These are phyloP conservation scores for Crambe crambe DNA, from an alignment of 37 sponge, comb jelly and placozoan species.

Conservation along the genomic window DNA sequence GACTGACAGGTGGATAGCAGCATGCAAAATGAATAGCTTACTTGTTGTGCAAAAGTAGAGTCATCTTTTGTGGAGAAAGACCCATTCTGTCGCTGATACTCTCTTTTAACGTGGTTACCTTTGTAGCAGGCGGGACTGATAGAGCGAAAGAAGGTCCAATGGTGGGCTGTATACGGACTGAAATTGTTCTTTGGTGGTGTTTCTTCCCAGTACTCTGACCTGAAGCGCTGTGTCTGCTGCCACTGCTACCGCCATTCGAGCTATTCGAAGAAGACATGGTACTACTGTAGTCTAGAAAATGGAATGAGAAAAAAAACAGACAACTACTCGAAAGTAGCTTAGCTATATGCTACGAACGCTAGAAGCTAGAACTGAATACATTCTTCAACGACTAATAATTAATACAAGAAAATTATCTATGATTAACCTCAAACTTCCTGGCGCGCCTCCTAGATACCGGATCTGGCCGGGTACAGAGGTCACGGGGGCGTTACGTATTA, in stretches of 20 bases:
- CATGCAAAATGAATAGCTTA: conserved; percentile 22
- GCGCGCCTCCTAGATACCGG: background rate
- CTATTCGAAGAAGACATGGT: conserved; percentile 3
- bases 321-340: no score
- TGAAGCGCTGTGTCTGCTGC: background rate
- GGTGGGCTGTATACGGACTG: conserved; percentile 60
- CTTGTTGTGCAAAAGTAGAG: conserved; percentile 48
- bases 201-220: background rate
- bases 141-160: conserved; percentile 51
- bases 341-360: no score
- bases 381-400: no score
- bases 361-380: no score
- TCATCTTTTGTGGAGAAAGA: conserved; percentile 65
- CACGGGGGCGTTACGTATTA: no score
- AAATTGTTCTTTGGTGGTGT: conserved; percentile 1
- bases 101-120: conserved; percentile 49
- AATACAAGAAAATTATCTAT: background rate
- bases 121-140: conserved; percentile 17
- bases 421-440: background rate
- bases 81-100: conserved; percentile 65
- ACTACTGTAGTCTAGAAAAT: background rate
- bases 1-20: conserved; percentile 5
- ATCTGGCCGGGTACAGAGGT: no score
- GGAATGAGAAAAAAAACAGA: background rate
- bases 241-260: background rate